A percentile compares a stretch with the other conserved stretches of the same genome.
Conservation (phyloP, 2,113 vertebrate genomes). For the Micronisus gabar region DNA sequence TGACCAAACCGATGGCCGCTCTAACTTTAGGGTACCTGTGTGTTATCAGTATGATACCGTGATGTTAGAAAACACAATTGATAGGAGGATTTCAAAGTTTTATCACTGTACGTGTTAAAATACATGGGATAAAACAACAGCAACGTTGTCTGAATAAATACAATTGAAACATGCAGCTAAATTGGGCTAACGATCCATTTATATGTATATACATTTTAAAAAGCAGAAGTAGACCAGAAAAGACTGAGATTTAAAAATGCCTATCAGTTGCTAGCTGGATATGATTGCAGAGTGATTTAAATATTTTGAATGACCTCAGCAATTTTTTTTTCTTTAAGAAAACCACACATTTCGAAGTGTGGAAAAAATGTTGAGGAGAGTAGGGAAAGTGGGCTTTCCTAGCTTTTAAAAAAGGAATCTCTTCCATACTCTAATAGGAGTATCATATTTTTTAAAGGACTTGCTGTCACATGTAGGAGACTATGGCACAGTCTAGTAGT, state of each 20-base stretch:
- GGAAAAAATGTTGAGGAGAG: not conserved
- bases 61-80: not conserved
- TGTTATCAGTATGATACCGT: not conserved
- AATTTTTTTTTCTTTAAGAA: not conserved
- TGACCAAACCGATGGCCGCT: not conserved
- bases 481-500: not conserved
- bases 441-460: not conserved
- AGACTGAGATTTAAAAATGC: not conserved
- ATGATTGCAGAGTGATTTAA: not conserved
- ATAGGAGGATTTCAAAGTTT: not conserved
- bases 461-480: not conserved
- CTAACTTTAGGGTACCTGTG: not conserved
- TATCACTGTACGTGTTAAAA: not conserved
- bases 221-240: not conserved
- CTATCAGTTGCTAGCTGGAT: not conserved
- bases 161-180: not conserved
- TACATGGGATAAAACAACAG: not conserved
- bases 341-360: not conserved
- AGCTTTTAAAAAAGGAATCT: not conserved
- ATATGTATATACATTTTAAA: not conserved
- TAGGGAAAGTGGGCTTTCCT: not conserved
- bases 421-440: not conserved
- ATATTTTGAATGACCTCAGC: not conserved
- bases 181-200: not conserved
- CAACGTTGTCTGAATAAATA: not conserved